Evolutionary conservation across 2,888 invertebrate species (phyloP).

Genomic region (Andrena haemorrhoa): DNA sequence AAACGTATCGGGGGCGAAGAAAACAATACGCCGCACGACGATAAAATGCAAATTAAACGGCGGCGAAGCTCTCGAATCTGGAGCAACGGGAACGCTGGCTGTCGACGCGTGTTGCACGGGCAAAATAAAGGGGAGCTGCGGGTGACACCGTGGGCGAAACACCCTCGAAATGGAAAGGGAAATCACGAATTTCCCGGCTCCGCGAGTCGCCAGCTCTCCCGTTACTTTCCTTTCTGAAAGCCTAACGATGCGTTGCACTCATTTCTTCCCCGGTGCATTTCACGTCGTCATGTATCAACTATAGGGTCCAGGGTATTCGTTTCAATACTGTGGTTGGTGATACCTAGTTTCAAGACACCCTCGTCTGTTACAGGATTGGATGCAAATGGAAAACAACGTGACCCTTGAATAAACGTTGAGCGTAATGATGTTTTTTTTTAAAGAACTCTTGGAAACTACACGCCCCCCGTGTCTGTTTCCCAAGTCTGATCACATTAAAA

Average conservation of each 20-base stretch:
- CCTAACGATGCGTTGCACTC: background rate
- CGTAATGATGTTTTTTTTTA: background rate
- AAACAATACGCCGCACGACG: constrained; percentile 42
- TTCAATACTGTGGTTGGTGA: background rate
- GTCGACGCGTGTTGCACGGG: background rate
- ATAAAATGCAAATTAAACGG: constrained; percentile 48
- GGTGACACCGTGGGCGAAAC: background rate
- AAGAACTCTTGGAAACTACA: background rate
- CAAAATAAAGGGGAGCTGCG: constrained; percentile 22
- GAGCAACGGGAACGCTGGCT: constrained; percentile 10
- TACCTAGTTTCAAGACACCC: background rate
- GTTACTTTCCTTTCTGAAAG: constrained; percentile 14
- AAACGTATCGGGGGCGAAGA: background rate
- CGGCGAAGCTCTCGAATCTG: constrained; percentile 1
- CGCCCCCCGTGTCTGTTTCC: background rate
- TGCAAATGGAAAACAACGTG: background rate
- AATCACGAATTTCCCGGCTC: background rate
- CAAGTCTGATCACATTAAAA: constrained; percentile 1
- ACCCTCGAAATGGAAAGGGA: background rate
- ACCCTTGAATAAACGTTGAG: background rate
- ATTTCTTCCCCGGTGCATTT: background rate
- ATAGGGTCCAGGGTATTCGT: background rate
- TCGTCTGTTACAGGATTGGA: background rate
- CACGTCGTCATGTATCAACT: background rate
- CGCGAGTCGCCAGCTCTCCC: background rate